A percentile compares a stretch with the other conserved stretches of the same genome.
Evolutionary conservation across 2,797 vertebrate genomes (phyloP).

Genomic region (Trachops cirrhosus): DNA sequence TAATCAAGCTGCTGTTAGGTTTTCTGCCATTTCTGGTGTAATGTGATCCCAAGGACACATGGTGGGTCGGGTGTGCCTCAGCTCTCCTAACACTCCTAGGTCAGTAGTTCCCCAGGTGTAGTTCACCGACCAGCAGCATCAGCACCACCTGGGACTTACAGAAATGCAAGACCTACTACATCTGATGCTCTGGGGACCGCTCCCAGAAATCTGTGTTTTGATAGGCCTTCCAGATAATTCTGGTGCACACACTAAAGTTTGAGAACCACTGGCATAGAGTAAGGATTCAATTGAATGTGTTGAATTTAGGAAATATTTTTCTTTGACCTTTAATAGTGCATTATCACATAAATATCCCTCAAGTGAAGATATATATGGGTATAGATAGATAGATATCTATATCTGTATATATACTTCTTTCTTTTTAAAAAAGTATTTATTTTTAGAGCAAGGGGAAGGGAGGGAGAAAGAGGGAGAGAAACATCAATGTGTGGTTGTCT

Average conservation of each 20-base stretch:
- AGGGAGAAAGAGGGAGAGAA: too few relatives aligned
- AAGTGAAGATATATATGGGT: not conserved
- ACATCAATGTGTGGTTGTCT: too few relatives aligned
- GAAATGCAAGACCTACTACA: not conserved
- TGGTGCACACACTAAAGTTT: too few relatives aligned
- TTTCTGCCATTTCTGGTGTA: not conserved
- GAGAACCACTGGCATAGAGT: not conserved
- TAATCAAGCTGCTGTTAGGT: not conserved
- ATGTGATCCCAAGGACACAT: fast-evolving
- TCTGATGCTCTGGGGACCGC: fast-evolving
- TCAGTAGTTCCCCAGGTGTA: not conserved
- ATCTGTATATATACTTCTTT: not conserved
- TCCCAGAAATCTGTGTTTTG: not conserved
- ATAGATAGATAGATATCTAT: too few relatives aligned
- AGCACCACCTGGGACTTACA: not conserved
- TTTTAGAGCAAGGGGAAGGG: too few relatives aligned
- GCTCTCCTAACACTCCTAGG: not conserved
- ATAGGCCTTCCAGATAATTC: not conserved
- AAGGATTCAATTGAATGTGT: not conserved
- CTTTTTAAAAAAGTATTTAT: too few relatives aligned
- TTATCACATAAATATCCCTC: not conserved
- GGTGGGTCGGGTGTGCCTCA: not conserved
- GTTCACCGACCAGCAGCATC: not conserved
- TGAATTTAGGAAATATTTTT: not conserved
- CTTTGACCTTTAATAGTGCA: not conserved